Evolutionary conservation across 2,888 invertebrate genomes (phyloP), one percentile per base, ranked within the genome.

Genomic region (Artemia sp.): DNA sequence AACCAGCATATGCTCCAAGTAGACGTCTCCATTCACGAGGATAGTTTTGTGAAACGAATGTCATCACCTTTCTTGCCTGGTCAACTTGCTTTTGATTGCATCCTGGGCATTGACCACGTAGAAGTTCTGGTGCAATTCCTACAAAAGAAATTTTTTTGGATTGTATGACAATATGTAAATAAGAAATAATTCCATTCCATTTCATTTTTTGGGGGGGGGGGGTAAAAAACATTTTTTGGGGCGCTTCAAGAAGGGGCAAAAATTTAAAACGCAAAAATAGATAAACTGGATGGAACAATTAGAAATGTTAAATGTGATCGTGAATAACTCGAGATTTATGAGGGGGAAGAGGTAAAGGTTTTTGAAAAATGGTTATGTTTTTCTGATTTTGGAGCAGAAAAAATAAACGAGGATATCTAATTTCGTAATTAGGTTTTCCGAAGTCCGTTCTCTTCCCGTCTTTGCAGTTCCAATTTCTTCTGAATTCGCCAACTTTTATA

Each of bases 101-200:
- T 74, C 87, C 86, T 1, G 86, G 86, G 75, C 88, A 88, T 24
- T 86, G 82, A 38, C 87, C 88, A 72, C 87, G 83, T 12, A 89
- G 80, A 8, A 89, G 87, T 72, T 87, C 78, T 0, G 89, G 88
- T 8, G 87, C 88, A 74, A 88, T 80, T 75, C 86, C 88, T 88
- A 80, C 67, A 82, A 82, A 71, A 19, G 24, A 69, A 71, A 53
- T 71, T 71, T 67, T 52, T 11, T 24, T 52, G 51, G 67, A 52
- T 24, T 58, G 38, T 24, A 58, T 50, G 52, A 69, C 71, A n/a
- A 71, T 69, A 58, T 71, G 38, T 6, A 38, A 38, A 38, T 38
- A 38, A 38, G 38, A 38, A 19, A 14, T 51, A 51, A 51, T 14
- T 8, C 14, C 8, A 14, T 8, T 8, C 8, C 8, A 58, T 8